phyloP scores from a whole-genome alignment of 2,888 invertebrate genomes.

The Drosophila peninsularis region DNA sequence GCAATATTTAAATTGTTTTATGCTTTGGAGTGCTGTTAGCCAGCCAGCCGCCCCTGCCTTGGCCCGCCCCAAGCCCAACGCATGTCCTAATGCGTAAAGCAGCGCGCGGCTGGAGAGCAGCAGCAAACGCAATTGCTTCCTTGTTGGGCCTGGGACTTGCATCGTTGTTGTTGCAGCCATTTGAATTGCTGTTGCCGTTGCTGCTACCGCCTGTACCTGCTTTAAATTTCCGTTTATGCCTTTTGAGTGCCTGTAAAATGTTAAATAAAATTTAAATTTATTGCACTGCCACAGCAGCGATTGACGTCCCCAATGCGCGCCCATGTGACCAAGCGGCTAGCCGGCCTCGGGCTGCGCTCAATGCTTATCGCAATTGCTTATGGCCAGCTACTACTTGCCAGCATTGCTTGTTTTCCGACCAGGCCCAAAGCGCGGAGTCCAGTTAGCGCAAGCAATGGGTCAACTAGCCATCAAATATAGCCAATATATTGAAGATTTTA shows the following conservation, averaged over 20 bases:
- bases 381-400: slow-evolving; percentile 52
- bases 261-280: slow-evolving; percentile 79
- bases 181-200: slow-evolving; percentile 18
- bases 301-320: slow-evolving; percentile 66
- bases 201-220: slow-evolving; percentile 61
- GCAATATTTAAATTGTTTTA: slow-evolving; percentile 83
- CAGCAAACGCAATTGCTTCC: slow-evolving; percentile 66
- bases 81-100: slow-evolving; percentile 77
- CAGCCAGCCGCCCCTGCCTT: slow-evolving; percentile 24
- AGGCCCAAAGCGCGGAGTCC: not conserved
- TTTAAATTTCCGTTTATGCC: slow-evolving; percentile 80
- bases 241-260: slow-evolving; percentile 80
- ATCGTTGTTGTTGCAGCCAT: slow-evolving; percentile 14
- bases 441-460: not conserved
- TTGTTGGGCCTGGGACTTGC: slow-evolving; percentile 60
- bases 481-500: not conserved
- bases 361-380: slow-evolving; percentile 59
- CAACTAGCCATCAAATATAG: not conserved
- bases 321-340: slow-evolving; percentile 58
- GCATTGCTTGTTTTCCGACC: slow-evolving; percentile 10
- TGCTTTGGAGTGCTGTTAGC: slow-evolving; percentile 74
- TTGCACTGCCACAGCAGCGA: slow-evolving; percentile 68
- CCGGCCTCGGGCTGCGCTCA: slow-evolving; percentile 26
- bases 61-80: slow-evolving; percentile 56
- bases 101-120: slow-evolving; percentile 37